Percentiles rank a stretch among this genome's conserved stretches.
Evolutionary conservation across 30 jellyfish, hydroid and myxozoan species (phyloP).

Genomic region (Nemopilema nomurai): DNA sequence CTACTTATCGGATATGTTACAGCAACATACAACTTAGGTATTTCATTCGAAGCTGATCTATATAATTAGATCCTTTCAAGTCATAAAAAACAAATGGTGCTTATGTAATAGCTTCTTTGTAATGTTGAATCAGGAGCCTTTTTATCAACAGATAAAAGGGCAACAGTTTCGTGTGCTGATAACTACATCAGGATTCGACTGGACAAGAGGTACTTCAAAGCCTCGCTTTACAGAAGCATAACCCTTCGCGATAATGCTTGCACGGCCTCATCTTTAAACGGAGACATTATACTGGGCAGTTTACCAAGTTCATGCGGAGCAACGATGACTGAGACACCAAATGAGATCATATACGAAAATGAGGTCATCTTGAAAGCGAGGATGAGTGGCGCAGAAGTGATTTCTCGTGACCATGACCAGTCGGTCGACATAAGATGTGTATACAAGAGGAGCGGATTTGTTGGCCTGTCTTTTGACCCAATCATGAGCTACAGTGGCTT

Average conservation of each 20-base stretch:
- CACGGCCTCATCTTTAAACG: slow-evolving; percentile 8
- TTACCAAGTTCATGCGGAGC: slow-evolving; percentile 21
- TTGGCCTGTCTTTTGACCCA: slow-evolving; percentile 15
- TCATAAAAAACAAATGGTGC: no score
- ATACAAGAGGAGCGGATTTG: slow-evolving; percentile 2
- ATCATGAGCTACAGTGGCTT: slow-evolving; percentile 13
- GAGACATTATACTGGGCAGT: slow-evolving; percentile 1
- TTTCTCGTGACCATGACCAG: slow-evolving; percentile 28
- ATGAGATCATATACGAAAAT: slow-evolving; percentile 17
- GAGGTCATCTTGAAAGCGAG: slow-evolving; percentile 25
- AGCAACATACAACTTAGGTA: no score
- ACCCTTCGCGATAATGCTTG: slow-evolving; percentile 10
- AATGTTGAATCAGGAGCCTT: no score
- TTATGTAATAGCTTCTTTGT: no score
- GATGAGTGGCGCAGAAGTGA: neutral
- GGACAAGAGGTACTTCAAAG: slow-evolving; percentile 23
- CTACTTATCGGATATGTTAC: no score
- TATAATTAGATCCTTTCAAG: no score
- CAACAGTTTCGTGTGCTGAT: slow-evolving; percentile 18
- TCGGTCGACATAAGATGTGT: neutral
- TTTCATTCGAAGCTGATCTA: no score
- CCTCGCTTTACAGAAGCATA: slow-evolving; percentile 8
- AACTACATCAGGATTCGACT: slow-evolving; percentile 21
- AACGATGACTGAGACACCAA: neutral
- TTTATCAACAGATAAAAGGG: slow-evolving; percentile 39